Conservation (phyloP, 2,113 vertebrate species). For the Opisthocomus hoazin region DNA sequence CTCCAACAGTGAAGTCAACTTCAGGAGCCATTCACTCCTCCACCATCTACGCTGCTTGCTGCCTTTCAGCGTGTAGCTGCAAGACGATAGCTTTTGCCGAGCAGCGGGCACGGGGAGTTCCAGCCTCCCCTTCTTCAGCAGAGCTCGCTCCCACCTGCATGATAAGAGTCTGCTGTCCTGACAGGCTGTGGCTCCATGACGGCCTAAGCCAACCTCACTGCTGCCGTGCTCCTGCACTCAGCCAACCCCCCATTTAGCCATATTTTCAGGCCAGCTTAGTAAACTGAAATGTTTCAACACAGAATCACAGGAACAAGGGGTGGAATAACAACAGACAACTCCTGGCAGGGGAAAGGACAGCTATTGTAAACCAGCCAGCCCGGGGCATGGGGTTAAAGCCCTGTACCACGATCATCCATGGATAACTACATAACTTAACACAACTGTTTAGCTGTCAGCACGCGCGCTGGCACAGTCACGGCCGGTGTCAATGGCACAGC, state of each 20-base stretch:
- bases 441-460: not conserved
- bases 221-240: not conserved
- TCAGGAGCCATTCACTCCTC: not conserved
- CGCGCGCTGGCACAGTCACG: fast-evolving
- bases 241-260: fast-evolving
- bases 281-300: not conserved
- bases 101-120: not conserved
- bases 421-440: fast-evolving
- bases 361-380: not conserved
- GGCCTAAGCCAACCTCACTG: not conserved
- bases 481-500: not conserved
- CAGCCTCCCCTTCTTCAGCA: not conserved
- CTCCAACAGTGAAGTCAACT: fast-evolving
- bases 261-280: not conserved
- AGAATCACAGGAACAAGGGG: not conserved
- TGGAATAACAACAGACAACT: not conserved
- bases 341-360: not conserved
- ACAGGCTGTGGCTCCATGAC: not conserved
- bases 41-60: not conserved
- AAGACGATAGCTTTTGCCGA: not conserved
- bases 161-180: not conserved
- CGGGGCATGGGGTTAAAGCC: not conserved
- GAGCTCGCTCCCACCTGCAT: not conserved
- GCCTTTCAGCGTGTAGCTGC: not conserved
- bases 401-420: fast-evolving